Percentiles rank a stretch among this genome's conserved stretches.
phyloP scores from a whole-genome alignment of 1,140 invertebrate genomes.

The Druon quercuslanigerum region DNA sequence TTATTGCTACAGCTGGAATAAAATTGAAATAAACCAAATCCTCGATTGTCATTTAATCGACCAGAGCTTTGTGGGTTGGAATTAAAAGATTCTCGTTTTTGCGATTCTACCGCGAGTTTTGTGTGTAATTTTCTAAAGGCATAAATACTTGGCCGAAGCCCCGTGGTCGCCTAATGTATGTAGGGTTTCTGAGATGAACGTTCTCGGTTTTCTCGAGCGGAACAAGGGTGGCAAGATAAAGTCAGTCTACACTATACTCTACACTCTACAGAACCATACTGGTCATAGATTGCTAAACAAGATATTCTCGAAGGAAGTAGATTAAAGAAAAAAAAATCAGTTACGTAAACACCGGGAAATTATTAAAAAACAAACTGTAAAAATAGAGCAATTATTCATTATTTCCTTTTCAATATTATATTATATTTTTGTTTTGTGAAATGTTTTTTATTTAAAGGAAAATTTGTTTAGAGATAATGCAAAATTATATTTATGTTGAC shows the following conservation, averaged over 20 bases:
- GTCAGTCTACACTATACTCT: conserved; percentile 8
- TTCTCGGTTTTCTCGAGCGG: conserved; percentile 27
- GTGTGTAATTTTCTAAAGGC: conserved; percentile 4
- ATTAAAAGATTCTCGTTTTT: not conserved
- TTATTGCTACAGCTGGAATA: conserved; percentile 2
- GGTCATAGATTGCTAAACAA: conserved; percentile 17
- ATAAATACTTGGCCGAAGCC: conserved; percentile 38
- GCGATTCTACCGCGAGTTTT: not conserved
- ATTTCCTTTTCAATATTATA: no score
- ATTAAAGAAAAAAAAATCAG: not conserved
- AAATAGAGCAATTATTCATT: no score
- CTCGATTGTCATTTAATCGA: not conserved
- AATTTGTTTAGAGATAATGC: no score
- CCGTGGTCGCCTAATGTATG: conserved; percentile 6
- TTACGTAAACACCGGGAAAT: not conserved
- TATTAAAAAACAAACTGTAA: no score
- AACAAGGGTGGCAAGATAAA: conserved; percentile 31
- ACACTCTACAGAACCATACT: conserved; percentile 11
- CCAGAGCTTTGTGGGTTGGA: not conserved
- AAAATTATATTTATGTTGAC: not conserved
- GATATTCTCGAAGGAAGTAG: not conserved
- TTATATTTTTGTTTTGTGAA: no score
- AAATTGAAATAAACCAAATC: conserved; percentile 2
- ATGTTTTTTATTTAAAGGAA: no score
- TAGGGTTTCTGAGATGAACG: conserved; percentile 35